These are phyloP conservation scores for Chionomys nivalis DNA, from an alignment of 2,113 vertebrate species.

Conservation along the genomic window DNA sequence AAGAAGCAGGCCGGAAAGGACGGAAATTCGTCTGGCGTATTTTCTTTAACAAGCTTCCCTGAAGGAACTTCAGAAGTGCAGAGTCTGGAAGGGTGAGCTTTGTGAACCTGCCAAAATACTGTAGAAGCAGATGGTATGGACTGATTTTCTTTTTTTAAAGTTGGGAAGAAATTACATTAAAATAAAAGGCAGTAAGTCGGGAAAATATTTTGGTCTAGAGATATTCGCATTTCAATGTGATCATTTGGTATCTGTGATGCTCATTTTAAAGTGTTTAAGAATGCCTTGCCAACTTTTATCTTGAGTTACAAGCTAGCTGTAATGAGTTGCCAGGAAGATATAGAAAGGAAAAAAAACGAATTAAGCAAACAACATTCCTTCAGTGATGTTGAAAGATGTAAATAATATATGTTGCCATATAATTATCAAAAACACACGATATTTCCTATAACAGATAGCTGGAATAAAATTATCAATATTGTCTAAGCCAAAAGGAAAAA, in stretches of 20 bases:
- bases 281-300: background rate
- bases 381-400: constrained; percentile 44
- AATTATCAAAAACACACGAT: constrained; percentile 31
- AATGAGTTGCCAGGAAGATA: constrained; percentile 36
- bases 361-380: constrained; percentile 15
- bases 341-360: constrained; percentile 45
- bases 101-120: constrained; percentile 57
- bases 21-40: constrained; percentile 56
- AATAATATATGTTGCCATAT: constrained; percentile 49
- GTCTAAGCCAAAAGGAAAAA: constrained; percentile 45
- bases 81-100: constrained; percentile 40
- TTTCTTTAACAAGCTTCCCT: constrained; percentile 59
- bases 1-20: constrained; percentile 45
- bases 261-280: constrained; percentile 52
- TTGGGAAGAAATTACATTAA: constrained; percentile 58
- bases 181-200: constrained; percentile 52
- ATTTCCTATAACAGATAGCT: background rate
- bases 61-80: constrained; percentile 51
- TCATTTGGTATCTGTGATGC: constrained; percentile 50
- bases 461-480: constrained; percentile 51
- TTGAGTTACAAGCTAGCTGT: background rate
- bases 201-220: constrained; percentile 35
- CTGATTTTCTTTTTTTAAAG: constrained; percentile 15
- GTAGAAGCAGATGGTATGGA: constrained; percentile 57
- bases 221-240: constrained; percentile 47